A percentile compares a stretch with the other conserved stretches of the same genome.
These are phyloP conservation scores for Hydrozoanthus tunicans DNA, from an alignment of 64 coral and sea anemone species.

Conservation along the genomic window DNA sequence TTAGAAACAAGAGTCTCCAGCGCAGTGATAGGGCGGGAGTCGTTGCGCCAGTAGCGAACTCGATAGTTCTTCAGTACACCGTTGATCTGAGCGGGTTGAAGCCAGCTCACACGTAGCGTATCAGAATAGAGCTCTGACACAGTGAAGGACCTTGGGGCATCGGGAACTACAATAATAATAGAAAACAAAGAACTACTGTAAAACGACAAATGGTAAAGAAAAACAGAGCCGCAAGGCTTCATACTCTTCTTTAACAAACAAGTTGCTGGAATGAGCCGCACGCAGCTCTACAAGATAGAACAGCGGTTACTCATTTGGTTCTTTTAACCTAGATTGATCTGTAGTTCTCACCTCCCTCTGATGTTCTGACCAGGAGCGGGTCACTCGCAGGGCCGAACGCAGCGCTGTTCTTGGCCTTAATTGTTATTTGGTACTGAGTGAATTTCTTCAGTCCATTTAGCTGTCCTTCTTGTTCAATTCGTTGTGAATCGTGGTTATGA, in stretches of 20 bases:
- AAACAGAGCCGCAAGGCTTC: too few relatives aligned
- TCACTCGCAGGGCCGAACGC: conserved; percentile 71
- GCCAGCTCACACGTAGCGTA: conserved; percentile 80
- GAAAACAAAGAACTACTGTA: too few relatives aligned
- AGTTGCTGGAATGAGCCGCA: too few relatives aligned
- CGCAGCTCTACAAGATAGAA: too few relatives aligned
- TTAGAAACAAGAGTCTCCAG: conserved; percentile 42
- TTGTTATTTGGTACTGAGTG: conserved; percentile 69
- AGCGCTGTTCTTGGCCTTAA: conserved; percentile 77
- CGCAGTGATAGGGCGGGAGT: conserved; percentile 23
- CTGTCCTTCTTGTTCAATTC: conserved; percentile 58
- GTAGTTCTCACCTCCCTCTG: conserved; percentile 61
- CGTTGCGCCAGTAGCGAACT: conserved; percentile 80
- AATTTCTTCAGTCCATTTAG: conserved; percentile 69
- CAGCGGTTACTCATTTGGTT: too few relatives aligned
- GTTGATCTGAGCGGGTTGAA: conserved; percentile 62
- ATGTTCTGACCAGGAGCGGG: conserved; percentile 64
- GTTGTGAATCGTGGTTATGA: conserved; percentile 6
- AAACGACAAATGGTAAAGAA: too few relatives aligned
- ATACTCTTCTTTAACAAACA: too few relatives aligned
- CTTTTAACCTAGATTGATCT: too few relatives aligned
- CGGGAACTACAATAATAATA: conserved; percentile 64
- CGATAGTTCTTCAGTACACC: conserved; percentile 74
- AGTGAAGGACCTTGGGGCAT: conserved; percentile 70
- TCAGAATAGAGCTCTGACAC: conserved; percentile 88